Percentiles rank a stretch among this genome's conserved stretches.
Evolutionary conservation across 2,113 vertebrate species (phyloP).

Genomic region (Notarius lentiginosus): DNA sequence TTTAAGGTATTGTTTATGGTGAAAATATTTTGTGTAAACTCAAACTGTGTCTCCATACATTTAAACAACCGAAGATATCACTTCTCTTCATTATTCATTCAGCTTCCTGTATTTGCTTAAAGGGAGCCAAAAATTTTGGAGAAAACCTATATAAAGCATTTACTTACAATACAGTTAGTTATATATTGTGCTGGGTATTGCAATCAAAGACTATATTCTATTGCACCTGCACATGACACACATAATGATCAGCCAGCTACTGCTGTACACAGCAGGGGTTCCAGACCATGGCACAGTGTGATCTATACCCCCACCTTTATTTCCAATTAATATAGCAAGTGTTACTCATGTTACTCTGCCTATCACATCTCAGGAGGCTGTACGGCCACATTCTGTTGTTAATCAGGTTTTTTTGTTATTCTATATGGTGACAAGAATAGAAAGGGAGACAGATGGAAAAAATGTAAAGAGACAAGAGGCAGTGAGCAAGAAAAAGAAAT

Average conservation of each 20-base stretch:
- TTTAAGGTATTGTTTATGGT: not conserved
- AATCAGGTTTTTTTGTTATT: conserved; percentile 22
- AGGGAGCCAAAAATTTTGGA: not conserved
- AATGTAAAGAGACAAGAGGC: not conserved
- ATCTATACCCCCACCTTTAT: conserved; percentile 1
- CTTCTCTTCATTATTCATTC: not conserved
- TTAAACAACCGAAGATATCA: not conserved
- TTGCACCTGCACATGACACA: not conserved
- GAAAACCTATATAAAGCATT: not conserved
- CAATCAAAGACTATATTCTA: conserved; percentile 2
- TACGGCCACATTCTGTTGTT: not conserved
- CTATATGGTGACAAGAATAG: not conserved
- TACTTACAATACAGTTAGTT: not conserved
- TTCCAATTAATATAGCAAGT: conserved; percentile 7
- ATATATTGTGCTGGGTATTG: not conserved
- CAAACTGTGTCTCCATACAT: not conserved
- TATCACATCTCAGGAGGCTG: not conserved
- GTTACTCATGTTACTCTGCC: not conserved
- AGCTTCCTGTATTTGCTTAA: not conserved
- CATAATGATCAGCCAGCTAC: conserved; percentile 17
- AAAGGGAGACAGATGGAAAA: not conserved
- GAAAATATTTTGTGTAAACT: not conserved
- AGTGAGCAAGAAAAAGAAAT: conserved; percentile 8
- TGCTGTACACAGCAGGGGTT: not conserved
- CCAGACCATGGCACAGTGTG: conserved; percentile 8